Percentiles rank a stretch among this genome's conserved stretches.
Evolutionary conservation across 2,797 vertebrate genomes (phyloP).

Genomic region (Thripadectes ignobilis): DNA sequence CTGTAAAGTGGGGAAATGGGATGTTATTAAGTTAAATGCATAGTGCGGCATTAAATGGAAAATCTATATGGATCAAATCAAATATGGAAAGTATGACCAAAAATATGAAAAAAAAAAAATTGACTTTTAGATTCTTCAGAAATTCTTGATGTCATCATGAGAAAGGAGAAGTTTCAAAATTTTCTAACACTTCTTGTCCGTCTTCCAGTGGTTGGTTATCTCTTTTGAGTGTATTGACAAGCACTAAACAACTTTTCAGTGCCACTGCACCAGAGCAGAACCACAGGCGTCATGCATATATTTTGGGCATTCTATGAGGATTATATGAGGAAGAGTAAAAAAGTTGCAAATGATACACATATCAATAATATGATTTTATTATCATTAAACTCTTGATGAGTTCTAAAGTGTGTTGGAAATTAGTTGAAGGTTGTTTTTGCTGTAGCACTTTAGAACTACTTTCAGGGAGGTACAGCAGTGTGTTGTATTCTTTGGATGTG

Average conservation of each 20-base stretch:
- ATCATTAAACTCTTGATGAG: not conserved
- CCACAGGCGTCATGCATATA: fast-evolving
- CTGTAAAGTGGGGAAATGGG: not conserved
- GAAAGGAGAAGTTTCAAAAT: not conserved
- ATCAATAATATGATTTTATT: not conserved
- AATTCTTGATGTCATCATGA: not conserved
- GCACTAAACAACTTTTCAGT: not conserved
- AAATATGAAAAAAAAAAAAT: not conserved
- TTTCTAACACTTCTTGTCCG: not conserved
- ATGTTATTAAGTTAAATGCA: not conserved
- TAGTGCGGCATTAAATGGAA: not conserved
- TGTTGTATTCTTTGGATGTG: not conserved
- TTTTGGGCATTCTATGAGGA: not conserved
- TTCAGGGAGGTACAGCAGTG: not conserved
- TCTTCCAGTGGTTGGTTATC: not conserved
- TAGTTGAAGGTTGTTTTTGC: not conserved
- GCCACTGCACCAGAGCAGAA: not conserved
- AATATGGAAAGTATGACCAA: not conserved
- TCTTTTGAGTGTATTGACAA: not conserved
- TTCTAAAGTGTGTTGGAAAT: not conserved
- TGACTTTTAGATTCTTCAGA: not conserved
- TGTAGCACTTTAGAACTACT: not conserved
- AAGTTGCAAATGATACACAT: not conserved
- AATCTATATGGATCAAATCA: too few relatives aligned
- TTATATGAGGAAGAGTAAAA: not conserved